A percentile compares a stretch with the other conserved stretches of the same genome.
Evolutionary conservation across 2,797 vertebrate species (phyloP).

Genomic region (Parambassis ranga): DNA sequence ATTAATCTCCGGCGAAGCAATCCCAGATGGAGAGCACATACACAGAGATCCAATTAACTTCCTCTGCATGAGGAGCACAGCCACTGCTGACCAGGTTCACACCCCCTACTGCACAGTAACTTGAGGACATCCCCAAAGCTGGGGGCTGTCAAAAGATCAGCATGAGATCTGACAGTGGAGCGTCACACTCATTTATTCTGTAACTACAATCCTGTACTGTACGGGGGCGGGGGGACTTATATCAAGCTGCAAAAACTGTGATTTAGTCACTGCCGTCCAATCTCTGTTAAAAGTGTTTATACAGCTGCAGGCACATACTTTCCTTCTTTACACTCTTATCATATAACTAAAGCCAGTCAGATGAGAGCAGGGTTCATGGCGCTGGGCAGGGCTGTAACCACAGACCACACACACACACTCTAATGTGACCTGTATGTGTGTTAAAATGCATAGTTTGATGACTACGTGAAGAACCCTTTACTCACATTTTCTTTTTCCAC

Average conservation of each 20-base stretch:
- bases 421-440: not conserved
- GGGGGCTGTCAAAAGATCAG: constrained; percentile 41
- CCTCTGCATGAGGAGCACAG: constrained; percentile 28
- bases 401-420: constrained; percentile 33
- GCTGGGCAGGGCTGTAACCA: constrained; percentile 15
- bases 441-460: too few species aligned
- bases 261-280: constrained; percentile 12
- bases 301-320: constrained; percentile 62
- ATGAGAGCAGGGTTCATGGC: constrained; percentile 14
- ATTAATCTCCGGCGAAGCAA: constrained; percentile 64
- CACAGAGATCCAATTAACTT: constrained; percentile 69
- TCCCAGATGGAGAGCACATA: constrained; percentile 57
- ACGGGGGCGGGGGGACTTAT: constrained; percentile 16
- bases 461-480: too few species aligned
- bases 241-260: constrained; percentile 13
- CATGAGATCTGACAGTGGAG: constrained; percentile 26
- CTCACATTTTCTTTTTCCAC: not conserved
- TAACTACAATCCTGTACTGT: not conserved
- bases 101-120: not conserved
- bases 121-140: constrained; percentile 29
- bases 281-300: constrained; percentile 53
- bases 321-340: constrained; percentile 52
- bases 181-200: constrained; percentile 42
- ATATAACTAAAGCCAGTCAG: constrained; percentile 49
- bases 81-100: constrained; percentile 32